Base-by-base conservation (phyloP, 2,888 invertebrate species). In the Cyrtodaria siliqua region DNA sequence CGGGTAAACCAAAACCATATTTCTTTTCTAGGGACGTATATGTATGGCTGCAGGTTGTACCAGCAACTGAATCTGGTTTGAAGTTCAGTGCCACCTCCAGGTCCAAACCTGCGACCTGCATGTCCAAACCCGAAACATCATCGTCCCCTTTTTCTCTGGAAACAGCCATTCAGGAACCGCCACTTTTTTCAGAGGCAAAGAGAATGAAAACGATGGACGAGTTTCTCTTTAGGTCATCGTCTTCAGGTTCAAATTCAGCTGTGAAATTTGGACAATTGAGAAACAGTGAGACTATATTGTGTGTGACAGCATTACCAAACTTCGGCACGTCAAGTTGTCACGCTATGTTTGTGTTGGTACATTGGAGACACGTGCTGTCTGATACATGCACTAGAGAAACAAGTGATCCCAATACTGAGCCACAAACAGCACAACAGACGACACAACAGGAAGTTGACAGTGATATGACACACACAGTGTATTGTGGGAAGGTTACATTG, bases 401-500 rank as follows among this genome's bases (percentile, higher is more conserved):
- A 12, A 33, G 33, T 33, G 4, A 12, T 33, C 33, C 12, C 33
- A 33, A 4, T 8, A 12, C 2, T 12, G 18, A 12, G 9, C 2
- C 8, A 6, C 20, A 56, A 20, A 12, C 2, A 9, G 18, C n/a
- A 8, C 2, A 18, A 6, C 20, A 56, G 26, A 38, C 33, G 33
- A 56, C 6, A 38, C 8, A 14, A 16, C 12, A n/a, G 20, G 20
- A 56, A 33, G 38, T 38, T 14, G 18, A 14, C 2, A 8, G 33
- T 33, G 33, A 33, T 8, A 33, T 4, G 33, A 42, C 40, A 33
- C 33, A 26, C 24, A 57, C 71, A 8, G 26, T 27, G 23, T 23
- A 18, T 27, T 78, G 77, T 72, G 77, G 72, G 18, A 40, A 64
- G 14, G 20, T 69, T 4, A 56, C 12, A n/a, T 66, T 78, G 55